A percentile compares a stretch with the other conserved stretches of the same genome.
Evolutionary conservation across 2,113 vertebrate genomes (phyloP).

Genomic region (Salvelinus alpinus): DNA sequence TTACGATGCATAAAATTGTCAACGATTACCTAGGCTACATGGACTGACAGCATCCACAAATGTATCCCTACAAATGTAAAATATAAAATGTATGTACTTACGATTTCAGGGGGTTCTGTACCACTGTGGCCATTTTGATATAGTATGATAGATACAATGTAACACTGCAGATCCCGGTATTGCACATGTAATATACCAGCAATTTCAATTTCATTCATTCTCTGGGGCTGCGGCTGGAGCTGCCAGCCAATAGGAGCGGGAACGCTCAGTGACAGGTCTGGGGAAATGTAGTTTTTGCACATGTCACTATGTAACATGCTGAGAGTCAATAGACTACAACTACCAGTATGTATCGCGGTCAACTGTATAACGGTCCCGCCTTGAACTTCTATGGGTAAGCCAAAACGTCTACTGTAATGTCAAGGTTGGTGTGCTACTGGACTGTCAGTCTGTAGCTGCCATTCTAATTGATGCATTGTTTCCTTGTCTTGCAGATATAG

Average conservation of each 20-base stretch:
- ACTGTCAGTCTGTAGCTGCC: constrained; percentile 46
- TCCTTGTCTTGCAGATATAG: constrained; percentile 32
- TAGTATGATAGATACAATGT: constrained; percentile 79
- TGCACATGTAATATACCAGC: constrained; percentile 90
- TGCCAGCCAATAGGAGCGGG: constrained; percentile 79
- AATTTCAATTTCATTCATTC: constrained; percentile 96
- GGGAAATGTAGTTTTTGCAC: constrained; percentile 79
- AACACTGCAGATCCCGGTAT: constrained; percentile 90
- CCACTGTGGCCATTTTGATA: constrained; percentile 92
- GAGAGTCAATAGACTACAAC: constrained; percentile 69
- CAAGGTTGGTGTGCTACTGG: constrained; percentile 56
- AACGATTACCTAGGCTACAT: constrained; percentile 28
- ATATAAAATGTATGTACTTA: constrained; percentile 69
- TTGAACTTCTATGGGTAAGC: constrained; percentile 64
- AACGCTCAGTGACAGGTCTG: constrained; percentile 58
- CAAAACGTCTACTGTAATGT: constrained; percentile 64
- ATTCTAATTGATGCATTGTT: constrained; percentile 26
- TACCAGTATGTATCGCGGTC: constrained; percentile 66
- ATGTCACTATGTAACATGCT: constrained; percentile 43
- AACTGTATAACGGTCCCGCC: constrained; percentile 73
- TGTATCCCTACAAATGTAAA: constrained; percentile 27
- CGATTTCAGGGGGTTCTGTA: constrained; percentile 92
- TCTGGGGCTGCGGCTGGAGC: constrained; percentile 85
- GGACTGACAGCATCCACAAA: constrained; percentile 63
- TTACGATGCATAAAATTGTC: constrained; percentile 50